phyloP scores from a whole-genome alignment of 1,140 invertebrate genomes.

The Cydia pomonella region DNA sequence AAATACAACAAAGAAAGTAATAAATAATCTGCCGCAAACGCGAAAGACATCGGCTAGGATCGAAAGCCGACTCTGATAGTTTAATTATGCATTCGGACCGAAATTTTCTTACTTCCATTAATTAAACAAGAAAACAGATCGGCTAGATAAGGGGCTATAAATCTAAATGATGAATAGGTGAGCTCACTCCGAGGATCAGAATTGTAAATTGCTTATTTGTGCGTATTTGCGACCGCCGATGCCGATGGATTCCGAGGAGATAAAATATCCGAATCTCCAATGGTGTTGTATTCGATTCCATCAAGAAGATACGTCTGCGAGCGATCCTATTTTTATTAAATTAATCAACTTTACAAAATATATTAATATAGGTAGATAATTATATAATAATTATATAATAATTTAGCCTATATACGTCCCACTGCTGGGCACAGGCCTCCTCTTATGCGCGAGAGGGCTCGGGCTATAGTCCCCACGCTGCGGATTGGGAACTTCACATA shows the following conservation, averaged over 20 bases:
- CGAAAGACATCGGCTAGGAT: slow-evolving; percentile 13
- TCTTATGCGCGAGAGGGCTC: too few relatives aligned
- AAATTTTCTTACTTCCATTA: slow-evolving; percentile 57
- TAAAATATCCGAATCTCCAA: slow-evolving; percentile 36
- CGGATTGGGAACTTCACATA: too few relatives aligned
- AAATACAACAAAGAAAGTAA: neutral
- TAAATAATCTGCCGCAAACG: slow-evolving; percentile 22
- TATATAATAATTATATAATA: too few relatives aligned
- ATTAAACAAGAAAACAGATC: slow-evolving; percentile 76
- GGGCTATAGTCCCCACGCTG: too few relatives aligned
- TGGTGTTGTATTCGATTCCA: neutral
- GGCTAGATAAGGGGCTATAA: slow-evolving; percentile 75
- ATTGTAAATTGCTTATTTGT: slow-evolving; percentile 78
- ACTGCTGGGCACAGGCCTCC: too few relatives aligned
- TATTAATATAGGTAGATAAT: too few relatives aligned
- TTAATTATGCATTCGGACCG: slow-evolving; percentile 37
- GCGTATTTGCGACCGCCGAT: slow-evolving; percentile 44
- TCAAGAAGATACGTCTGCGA: too few relatives aligned
- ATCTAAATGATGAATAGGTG: slow-evolving; percentile 78
- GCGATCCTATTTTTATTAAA: too few relatives aligned
- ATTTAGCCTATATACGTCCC: too few relatives aligned
- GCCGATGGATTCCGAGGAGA: slow-evolving; percentile 37
- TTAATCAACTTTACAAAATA: too few relatives aligned
- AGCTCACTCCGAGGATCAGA: slow-evolving; percentile 62
- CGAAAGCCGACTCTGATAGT: slow-evolving; percentile 22